phyloP scores from a whole-genome alignment of 2,113 vertebrate genomes.

The Climacteris rufus region DNA sequence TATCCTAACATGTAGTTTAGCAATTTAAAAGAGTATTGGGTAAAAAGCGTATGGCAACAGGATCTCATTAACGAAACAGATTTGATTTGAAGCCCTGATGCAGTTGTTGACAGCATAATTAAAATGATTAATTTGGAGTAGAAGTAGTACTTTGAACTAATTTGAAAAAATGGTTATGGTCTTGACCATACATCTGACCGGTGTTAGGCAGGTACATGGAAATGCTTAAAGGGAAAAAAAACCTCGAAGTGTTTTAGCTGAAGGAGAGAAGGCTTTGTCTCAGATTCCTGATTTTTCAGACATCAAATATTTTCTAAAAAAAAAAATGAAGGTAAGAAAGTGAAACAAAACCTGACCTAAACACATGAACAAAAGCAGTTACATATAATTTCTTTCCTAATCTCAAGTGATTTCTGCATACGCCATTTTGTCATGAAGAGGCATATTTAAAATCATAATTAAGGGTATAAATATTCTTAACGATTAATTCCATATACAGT shows the following conservation, averaged over 20 bases:
- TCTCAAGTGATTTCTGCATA: background rate
- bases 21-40: slow-evolving; percentile 7
- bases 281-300: background rate
- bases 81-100: slow-evolving; percentile 67
- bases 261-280: background rate
- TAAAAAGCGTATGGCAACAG: slow-evolving; percentile 19
- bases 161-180: slow-evolving; percentile 50
- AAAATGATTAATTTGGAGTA: slow-evolving; percentile 71
- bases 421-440: background rate
- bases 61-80: slow-evolving; percentile 55
- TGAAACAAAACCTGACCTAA: background rate
- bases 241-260: background rate
- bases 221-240: background rate
- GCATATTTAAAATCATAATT: background rate
- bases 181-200: slow-evolving; percentile 9
- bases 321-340: background rate
- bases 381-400: background rate
- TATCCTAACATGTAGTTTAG: background rate
- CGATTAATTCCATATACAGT: background rate
- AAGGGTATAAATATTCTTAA: background rate
- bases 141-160: slow-evolving; percentile 57
- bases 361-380: background rate
- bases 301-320: background rate
- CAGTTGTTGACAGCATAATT: slow-evolving; percentile 71
- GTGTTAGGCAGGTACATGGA: background rate